A percentile compares a stretch with the other conserved stretches of the same genome.
Conservation (phyloP, 2,797 vertebrate genomes). For the Delichon dasypus region DNA sequence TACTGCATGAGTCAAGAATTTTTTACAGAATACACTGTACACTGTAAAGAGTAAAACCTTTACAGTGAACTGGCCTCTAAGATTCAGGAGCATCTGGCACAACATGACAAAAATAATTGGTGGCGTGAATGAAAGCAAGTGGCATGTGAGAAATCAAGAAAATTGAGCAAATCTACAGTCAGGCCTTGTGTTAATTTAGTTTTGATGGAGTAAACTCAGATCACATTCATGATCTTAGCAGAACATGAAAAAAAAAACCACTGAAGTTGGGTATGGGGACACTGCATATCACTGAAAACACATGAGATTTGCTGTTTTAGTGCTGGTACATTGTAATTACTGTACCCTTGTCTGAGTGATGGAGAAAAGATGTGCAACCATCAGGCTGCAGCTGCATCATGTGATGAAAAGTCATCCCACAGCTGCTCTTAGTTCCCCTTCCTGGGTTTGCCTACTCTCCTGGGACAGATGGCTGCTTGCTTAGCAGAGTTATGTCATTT, state of each 20-base stretch:
- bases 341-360: not conserved
- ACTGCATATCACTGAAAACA: not conserved
- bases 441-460: not conserved
- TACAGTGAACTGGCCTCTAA: not conserved
- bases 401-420: not conserved
- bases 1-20: not conserved
- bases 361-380: not conserved
- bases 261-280: not conserved
- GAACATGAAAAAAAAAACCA: not conserved
- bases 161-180: not conserved
- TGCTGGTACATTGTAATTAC: not conserved
- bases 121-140: not conserved
- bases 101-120: not conserved
- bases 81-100: not conserved
- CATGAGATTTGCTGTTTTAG: not conserved
- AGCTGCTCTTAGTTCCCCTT: conserved; percentile 6
- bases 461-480: not conserved
- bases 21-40: too few relatives aligned
- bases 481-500: not conserved
- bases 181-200: not conserved
- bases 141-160: not conserved
- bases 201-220: not conserved
- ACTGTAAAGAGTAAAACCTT: not conserved
- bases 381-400: not conserved
- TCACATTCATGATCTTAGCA: not conserved